Percentiles rank a stretch among this genome's conserved stretches.
Evolutionary conservation across 2,888 invertebrate genomes (phyloP).

Genomic region (Morinoia aosen): DNA sequence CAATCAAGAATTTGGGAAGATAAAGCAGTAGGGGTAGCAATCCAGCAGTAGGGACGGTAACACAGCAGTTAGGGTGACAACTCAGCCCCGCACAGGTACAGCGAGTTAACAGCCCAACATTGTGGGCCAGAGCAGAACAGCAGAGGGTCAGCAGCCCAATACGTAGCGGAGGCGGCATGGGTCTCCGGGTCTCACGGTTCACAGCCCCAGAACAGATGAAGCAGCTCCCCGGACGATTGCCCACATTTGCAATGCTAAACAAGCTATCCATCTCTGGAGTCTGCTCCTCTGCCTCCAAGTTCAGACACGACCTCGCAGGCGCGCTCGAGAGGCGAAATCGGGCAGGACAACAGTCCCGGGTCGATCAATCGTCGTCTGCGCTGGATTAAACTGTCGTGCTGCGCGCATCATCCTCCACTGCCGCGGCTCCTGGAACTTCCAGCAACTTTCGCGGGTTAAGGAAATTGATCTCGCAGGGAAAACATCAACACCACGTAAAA

Average conservation of each 20-base stretch:
- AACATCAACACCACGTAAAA: not conserved
- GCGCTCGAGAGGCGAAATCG: not conserved
- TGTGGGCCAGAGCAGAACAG: no score
- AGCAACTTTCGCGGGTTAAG: not conserved
- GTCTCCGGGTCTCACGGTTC: slow-evolving; percentile 8
- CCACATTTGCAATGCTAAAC: slow-evolving; percentile 37
- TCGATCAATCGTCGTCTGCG: slow-evolving; percentile 13
- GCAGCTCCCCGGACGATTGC: not conserved
- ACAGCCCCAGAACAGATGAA: slow-evolving; percentile 19
- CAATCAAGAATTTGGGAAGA: no score
- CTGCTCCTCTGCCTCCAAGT: not conserved
- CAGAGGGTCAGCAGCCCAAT: no score
- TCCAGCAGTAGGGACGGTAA: no score
- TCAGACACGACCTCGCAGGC: not conserved
- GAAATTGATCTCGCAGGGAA: not conserved
- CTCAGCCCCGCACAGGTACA: no score
- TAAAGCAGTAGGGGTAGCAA: no score
- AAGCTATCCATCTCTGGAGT: slow-evolving; percentile 34
- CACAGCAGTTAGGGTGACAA: no score
- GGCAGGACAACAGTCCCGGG: not conserved
- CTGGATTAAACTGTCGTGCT: slow-evolving; percentile 6
- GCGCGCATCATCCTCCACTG: not conserved
- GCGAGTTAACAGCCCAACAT: no score
- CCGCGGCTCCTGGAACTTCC: not conserved
- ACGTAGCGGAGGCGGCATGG: not conserved